phyloP scores from a whole-genome alignment of 2,113 vertebrate genomes.

The Apodemus speciosus region DNA sequence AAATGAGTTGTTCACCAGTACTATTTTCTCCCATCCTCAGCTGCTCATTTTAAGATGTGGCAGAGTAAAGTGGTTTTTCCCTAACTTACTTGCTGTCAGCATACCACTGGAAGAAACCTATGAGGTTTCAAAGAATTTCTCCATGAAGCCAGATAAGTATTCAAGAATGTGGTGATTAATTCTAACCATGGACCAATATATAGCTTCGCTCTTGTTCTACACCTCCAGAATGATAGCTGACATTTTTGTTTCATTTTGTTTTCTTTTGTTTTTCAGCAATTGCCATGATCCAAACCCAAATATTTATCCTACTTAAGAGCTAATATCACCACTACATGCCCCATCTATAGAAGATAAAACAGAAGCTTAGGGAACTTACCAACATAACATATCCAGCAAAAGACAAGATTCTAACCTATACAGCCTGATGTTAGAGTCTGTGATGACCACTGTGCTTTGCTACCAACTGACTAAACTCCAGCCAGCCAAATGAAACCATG shows the following conservation, averaged over 20 bases:
- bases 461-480: not conserved
- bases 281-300: not conserved
- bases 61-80: not conserved
- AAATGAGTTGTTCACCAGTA: not conserved
- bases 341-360: not conserved
- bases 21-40: not conserved
- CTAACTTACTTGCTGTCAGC: not conserved
- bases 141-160: not conserved
- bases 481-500: not conserved
- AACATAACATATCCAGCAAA: not conserved
- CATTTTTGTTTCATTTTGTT: not conserved
- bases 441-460: not conserved
- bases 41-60: not conserved
- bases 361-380: not conserved
- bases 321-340: not conserved
- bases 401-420: not conserved
- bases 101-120: not conserved
- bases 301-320: not conserved
- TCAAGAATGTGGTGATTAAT: not conserved
- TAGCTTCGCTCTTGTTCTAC: not conserved
- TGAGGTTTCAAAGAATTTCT: conserved; percentile 21
- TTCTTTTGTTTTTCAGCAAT: not conserved
- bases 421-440: not conserved
- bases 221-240: not conserved
- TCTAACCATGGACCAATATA: not conserved